Conservation (phyloP, 2,888 invertebrate species). For the Lepidocyrtinus sp. region DNA sequence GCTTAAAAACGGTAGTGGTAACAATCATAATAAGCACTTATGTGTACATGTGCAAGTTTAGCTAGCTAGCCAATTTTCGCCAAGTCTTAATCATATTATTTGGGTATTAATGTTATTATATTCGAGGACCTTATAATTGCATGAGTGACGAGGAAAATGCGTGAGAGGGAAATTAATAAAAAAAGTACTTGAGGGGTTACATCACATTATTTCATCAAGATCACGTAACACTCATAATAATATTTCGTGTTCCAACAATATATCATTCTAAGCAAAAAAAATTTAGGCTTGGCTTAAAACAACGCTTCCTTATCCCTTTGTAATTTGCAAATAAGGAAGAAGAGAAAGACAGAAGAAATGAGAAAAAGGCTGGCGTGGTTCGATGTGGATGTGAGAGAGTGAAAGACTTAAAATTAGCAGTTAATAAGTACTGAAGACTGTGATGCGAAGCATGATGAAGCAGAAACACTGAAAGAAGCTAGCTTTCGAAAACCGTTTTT, state of each 20-base stretch:
- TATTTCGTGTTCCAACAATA: not conserved
- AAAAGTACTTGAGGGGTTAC: not conserved
- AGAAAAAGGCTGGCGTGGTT: no score
- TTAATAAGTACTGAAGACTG: no score
- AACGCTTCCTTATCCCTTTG: not conserved
- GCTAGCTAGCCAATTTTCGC: no score
- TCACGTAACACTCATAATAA: not conserved
- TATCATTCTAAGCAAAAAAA: not conserved
- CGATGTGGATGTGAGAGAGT: no score
- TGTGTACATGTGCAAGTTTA: no score
- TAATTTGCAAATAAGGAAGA: not conserved
- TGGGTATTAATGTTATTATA: no score
- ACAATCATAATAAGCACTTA: no score
- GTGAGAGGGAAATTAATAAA: constrained; percentile 46
- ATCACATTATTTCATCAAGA: not conserved
- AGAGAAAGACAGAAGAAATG: not conserved
- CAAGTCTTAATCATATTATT: not conserved
- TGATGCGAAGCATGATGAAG: no score
- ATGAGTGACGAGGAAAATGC: constrained; percentile 22
- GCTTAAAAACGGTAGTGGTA: no score
- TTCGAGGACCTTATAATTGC: not conserved
- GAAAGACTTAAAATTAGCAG: not conserved
- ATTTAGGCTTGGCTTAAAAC: not conserved
- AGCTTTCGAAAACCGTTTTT: not conserved
- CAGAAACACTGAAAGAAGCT: no score